Percentiles rank a stretch among this genome's conserved stretches.
phyloP scores from a whole-genome alignment of 2,797 vertebrate genomes.

The Tragelaphus oryx region DNA sequence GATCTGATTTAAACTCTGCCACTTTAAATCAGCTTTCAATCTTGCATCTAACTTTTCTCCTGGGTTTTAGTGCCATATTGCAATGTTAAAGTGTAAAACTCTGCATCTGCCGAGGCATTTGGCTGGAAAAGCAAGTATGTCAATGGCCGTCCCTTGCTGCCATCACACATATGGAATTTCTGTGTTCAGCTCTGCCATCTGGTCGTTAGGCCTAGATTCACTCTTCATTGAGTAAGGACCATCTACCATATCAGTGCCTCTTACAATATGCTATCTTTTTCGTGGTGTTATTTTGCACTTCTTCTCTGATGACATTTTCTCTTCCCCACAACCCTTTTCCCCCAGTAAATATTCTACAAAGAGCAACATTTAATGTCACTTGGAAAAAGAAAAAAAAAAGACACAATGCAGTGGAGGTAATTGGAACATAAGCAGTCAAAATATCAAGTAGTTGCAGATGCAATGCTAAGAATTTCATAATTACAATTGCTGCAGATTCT shows the following conservation, averaged over 20 bases:
- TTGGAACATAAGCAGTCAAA: not conserved
- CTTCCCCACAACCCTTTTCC: not conserved
- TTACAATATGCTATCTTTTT: constrained; percentile 66
- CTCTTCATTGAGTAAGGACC: constrained; percentile 81
- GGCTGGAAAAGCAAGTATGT: constrained; percentile 84
- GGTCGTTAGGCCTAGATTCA: constrained; percentile 79
- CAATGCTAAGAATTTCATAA: not conserved
- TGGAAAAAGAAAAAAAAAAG: not conserved
- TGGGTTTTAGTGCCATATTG: constrained; percentile 82
- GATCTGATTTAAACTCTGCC: constrained; percentile 49
- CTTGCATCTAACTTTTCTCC: constrained; percentile 73
- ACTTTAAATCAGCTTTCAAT: constrained; percentile 79
- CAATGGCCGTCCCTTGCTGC: constrained; percentile 79
- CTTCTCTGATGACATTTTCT: constrained; percentile 59
- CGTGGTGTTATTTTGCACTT: constrained; percentile 55
- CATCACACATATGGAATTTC: constrained; percentile 83
- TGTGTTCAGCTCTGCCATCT: constrained; percentile 83
- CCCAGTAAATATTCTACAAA: constrained; percentile 27
- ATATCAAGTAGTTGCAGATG: not conserved
- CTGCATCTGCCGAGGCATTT: constrained; percentile 85
- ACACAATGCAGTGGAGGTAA: not conserved
- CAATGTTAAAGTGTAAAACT: constrained; percentile 83
- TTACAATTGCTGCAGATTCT: constrained; percentile 35
- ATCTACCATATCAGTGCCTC: constrained; percentile 75
- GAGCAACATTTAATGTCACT: not conserved